phyloP scores from a whole-genome alignment of 2,888 invertebrate species.

The Trissolcus japonicus region DNA sequence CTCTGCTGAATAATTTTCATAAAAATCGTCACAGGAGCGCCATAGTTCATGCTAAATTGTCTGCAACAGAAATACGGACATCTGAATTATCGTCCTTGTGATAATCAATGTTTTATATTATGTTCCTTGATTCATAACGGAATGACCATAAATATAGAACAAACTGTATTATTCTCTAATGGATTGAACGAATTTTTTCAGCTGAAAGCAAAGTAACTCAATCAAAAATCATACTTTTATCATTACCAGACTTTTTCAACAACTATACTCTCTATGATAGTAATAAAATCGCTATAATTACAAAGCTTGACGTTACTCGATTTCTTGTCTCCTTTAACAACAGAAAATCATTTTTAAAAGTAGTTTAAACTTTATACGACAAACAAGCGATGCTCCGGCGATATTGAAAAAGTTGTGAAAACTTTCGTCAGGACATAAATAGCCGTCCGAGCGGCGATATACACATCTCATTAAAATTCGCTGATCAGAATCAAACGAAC shows the following conservation, averaged over 20 bases:
- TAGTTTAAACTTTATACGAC: slow-evolving; percentile 48
- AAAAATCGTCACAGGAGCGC: background rate
- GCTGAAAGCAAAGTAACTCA: no score
- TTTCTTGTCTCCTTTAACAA: slow-evolving; percentile 17
- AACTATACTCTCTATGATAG: no score
- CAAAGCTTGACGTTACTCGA: slow-evolving; percentile 6
- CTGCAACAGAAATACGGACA: no score
- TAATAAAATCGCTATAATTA: slow-evolving; percentile 6
- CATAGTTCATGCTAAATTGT: no score
- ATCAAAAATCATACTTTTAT: no score
- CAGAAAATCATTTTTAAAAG: slow-evolving; percentile 38
- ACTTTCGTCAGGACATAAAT: slow-evolving; percentile 51
- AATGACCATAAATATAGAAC: no score
- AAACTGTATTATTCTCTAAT: no score
- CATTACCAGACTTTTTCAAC: no score
- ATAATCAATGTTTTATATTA: no score
- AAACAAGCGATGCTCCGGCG: slow-evolving; percentile 50
- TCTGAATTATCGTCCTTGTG: no score
- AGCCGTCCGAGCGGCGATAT: slow-evolving; percentile 18
- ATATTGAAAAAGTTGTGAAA: slow-evolving; percentile 58
- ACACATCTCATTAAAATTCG: slow-evolving; percentile 32
- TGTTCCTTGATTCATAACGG: no score
- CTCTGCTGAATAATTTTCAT: background rate
- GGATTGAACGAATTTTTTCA: no score
- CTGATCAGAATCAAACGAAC: slow-evolving; percentile 19